Conservation (phyloP, 2,797 vertebrate genomes). For the Streptopelia turtur region DNA sequence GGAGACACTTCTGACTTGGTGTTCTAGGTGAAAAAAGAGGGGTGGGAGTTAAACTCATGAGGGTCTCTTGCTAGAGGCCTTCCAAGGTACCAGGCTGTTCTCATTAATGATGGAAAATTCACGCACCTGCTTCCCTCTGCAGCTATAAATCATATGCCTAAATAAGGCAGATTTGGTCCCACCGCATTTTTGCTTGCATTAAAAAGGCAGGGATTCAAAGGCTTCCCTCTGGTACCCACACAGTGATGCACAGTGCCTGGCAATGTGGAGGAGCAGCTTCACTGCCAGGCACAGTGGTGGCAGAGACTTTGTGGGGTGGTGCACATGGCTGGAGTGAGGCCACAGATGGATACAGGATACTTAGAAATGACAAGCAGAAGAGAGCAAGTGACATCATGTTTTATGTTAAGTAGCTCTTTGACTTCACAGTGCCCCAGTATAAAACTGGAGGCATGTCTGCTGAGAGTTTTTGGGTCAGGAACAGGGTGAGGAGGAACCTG, state of each 20-base stretch:
- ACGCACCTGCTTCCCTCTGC: background rate
- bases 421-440: background rate
- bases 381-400: background rate
- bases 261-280: background rate
- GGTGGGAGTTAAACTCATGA: accelerated
- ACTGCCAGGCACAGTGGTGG: background rate
- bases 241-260: background rate
- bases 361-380: background rate
- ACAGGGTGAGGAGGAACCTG: background rate
- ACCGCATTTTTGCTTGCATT: background rate
- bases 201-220: background rate
- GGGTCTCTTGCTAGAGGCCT: background rate
- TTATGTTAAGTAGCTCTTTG: background rate
- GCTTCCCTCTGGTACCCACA: background rate
- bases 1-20: background rate
- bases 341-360: background rate
- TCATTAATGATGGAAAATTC: background rate
- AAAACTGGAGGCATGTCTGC: background rate
- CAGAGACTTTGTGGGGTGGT: background rate
- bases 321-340: accelerated
- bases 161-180: background rate
- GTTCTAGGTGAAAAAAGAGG: background rate
- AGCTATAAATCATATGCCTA: background rate
- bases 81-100: background rate
- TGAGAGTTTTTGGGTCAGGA: background rate